Evolutionary conservation across 2,113 vertebrate species (phyloP).

Genomic region (Halcyon malimbica): DNA sequence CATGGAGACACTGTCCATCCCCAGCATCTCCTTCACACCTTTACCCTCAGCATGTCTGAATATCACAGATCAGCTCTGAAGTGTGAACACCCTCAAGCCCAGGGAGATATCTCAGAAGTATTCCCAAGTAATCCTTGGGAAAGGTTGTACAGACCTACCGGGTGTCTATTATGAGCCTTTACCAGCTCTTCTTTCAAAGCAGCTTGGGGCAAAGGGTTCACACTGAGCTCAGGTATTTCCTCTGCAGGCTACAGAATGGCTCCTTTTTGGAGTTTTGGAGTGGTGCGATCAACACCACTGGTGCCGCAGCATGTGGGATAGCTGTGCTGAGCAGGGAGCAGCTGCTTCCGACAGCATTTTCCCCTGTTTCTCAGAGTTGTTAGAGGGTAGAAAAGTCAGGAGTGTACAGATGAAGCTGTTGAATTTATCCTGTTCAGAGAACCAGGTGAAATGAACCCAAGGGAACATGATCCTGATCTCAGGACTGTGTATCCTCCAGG

Average conservation of each 20-base stretch:
- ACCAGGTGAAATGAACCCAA: not conserved
- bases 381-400: not conserved
- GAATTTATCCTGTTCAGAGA: not conserved
- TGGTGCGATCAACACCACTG: rapidly evolving
- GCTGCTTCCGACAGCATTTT: not conserved
- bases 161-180: not conserved
- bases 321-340: not conserved
- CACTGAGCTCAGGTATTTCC: not conserved
- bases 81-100: not conserved
- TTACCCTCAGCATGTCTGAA: not conserved
- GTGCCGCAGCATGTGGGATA: rapidly evolving
- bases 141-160: not conserved
- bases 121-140: not conserved
- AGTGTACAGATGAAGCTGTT: not conserved
- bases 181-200: not conserved
- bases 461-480: not conserved
- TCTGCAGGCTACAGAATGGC: not conserved
- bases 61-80: not conserved
- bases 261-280: not conserved
- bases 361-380: not conserved
- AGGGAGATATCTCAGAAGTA: not conserved
- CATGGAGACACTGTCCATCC: not conserved
- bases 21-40: rapidly evolving
- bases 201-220: not conserved
- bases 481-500: not conserved